These are phyloP conservation scores for Stomorhina lunata DNA, from an alignment of 2,888 invertebrate genomes.

Conservation along the genomic window DNA sequence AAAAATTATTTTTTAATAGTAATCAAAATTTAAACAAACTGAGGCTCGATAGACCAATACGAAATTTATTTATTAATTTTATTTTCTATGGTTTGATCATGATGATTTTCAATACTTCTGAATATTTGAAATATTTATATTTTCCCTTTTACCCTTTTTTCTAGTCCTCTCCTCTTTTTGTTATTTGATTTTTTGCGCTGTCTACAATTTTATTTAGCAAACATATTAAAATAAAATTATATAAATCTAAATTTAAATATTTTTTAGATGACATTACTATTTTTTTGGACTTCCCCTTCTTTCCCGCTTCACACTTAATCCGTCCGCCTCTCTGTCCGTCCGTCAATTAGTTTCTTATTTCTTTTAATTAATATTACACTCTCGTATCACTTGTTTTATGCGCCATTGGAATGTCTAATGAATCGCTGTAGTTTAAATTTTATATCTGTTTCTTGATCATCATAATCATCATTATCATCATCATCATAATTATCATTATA, in stretches of 20 bases:
- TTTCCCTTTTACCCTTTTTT: not conserved
- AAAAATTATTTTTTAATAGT: not conserved
- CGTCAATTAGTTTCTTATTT: not conserved
- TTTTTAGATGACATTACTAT: conserved; percentile 12
- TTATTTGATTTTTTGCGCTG: not conserved
- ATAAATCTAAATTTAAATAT: conserved; percentile 37
- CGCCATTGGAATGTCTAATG: conserved; percentile 56
- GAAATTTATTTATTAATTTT: not conserved
- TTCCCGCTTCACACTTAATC: not conserved
- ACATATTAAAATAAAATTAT: not conserved
- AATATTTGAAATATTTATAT: not conserved
- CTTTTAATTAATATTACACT: conserved; percentile 53
- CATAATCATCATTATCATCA: too few relatives aligned
- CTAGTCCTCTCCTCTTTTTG: too few relatives aligned
- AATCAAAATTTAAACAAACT: too few relatives aligned
- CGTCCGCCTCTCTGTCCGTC: not conserved
- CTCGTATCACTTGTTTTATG: conserved; percentile 43
- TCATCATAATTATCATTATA: not conserved
- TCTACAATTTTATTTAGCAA: not conserved
- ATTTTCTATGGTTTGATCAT: not conserved
- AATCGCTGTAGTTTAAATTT: conserved; percentile 18
- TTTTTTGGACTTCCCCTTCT: not conserved
- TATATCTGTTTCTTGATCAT: not conserved
- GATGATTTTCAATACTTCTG: not conserved
- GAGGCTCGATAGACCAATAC: too few relatives aligned